Evolutionary conservation across 2,888 invertebrate genomes (phyloP), one percentile per base, ranked within the genome.

Genomic region (Pardosa pseudoannulata): DNA sequence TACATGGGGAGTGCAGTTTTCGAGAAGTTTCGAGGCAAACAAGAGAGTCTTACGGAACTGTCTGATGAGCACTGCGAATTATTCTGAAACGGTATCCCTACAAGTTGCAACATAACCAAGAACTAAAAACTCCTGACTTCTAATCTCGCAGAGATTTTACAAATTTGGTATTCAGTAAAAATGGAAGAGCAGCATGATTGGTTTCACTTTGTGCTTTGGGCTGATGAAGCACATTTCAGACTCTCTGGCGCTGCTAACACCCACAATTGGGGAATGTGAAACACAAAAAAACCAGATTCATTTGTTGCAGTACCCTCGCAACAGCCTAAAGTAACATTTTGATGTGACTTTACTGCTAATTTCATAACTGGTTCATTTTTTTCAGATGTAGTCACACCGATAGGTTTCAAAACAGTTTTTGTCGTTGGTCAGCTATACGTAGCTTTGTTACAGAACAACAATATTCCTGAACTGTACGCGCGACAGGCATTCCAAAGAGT

Each of bases 171-270:
- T 70, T 70, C 6, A 36, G 5, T 36, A 36, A 76, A 74, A 36
- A 56, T 56, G 56, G 56, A 56, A 39, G 76, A 76, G 19, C 31
- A 67, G 39, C 39, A 36, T 23, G 76, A 67, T 16, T 67, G 41
- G 67, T 67, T 76, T 76, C 31, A 29, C 41, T 41, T 28, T 76
- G 56, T 56, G 41, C 50, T 68, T 50, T 70, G 78, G 78, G 70
- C 56, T 50, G 68, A 78, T 56, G 50, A 78, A 16, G 56, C 32
- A 16, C 56, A 50, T 70, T 78, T 70, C 56, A 32, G 19, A 19
- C 68, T 78, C 28, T 50, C 32, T 70, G 70, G 50, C 11, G 23
- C 31, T 70, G 70, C 70, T 68, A 56, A 68, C 56, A 78, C 65
- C 23, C 65, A 76, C 28, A 67, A 65, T 32, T 46, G 76, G 39